Percentiles rank a stretch among this genome's conserved stretches.
Evolutionary conservation across 1,140 invertebrate species (phyloP).

Genomic region (Ditylenchus dipsaci): DNA sequence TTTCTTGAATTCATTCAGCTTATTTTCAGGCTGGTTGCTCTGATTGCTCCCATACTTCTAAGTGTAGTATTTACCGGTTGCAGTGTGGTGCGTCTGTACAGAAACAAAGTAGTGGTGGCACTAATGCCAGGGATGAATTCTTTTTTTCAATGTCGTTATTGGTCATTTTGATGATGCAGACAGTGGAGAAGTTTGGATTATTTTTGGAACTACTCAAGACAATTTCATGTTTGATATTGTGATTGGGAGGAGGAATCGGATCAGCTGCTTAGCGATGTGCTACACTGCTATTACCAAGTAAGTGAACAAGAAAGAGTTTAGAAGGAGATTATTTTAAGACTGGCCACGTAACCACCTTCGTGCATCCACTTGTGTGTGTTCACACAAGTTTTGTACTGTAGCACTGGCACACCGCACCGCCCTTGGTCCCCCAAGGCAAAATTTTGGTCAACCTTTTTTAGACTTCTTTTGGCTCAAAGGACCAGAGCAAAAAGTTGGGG

Average conservation of each 20-base stretch:
- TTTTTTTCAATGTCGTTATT: conserved; percentile 22
- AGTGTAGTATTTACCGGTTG: conserved; percentile 30
- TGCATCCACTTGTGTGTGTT: no score
- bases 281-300: conserved; percentile 26
- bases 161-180: conserved; percentile 23
- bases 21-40: conserved; percentile 23
- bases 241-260: conserved; percentile 10
- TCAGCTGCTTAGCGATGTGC: conserved; percentile 1
- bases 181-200: conserved; percentile 32
- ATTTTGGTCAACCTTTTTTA: no score
- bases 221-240: conserved; percentile 30
- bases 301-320: not conserved
- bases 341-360: no score
- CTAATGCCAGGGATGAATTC: conserved; percentile 8
- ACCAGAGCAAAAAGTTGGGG: no score
- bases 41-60: conserved; percentile 21
- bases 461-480: no score
- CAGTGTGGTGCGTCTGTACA: conserved; percentile 11
- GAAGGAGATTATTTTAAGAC: no score
- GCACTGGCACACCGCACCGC: no score
- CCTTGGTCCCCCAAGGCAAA: no score
- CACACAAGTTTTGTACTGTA: no score
- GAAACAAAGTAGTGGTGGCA: conserved; percentile 2
- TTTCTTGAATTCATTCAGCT: not conserved
- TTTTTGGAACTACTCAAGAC: conserved; percentile 35